Percentiles rank a stretch among this genome's conserved stretches.
Evolutionary conservation across 2,797 vertebrate genomes (phyloP).

Genomic region (Hemibagrus guttatus): DNA sequence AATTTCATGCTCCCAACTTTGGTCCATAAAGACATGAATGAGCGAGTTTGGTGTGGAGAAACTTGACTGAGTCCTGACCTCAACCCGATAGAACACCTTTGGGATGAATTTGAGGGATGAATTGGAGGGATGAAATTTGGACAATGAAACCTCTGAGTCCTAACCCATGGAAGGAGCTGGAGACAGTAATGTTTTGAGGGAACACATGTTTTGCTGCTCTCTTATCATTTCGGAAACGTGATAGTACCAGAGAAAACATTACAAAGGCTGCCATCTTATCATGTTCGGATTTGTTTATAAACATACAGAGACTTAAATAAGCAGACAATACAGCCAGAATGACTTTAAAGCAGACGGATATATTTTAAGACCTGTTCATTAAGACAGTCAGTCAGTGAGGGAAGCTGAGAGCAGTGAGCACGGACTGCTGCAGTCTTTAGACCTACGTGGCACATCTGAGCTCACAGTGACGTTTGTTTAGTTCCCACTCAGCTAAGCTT

Average conservation of each 20-base stretch:
- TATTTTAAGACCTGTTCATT: background rate
- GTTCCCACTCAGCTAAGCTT: conserved; percentile 9
- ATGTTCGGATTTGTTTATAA: background rate
- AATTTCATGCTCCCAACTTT: no score
- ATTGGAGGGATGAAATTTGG: no score
- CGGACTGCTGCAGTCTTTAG: conserved; percentile 51
- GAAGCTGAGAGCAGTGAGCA: no score
- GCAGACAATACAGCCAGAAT: background rate
- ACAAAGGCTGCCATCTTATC: conserved; percentile 4
- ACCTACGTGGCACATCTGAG: conserved; percentile 75
- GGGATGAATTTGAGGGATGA: no score
- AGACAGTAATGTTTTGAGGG: background rate
- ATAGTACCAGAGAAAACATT: background rate
- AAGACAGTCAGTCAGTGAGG: background rate
- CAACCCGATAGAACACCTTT: no score
- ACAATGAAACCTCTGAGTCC: no score
- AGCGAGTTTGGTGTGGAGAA: no score
- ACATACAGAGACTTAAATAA: background rate
- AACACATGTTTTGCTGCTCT: background rate
- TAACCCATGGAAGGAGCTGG: background rate
- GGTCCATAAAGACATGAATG: no score
- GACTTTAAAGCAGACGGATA: background rate
- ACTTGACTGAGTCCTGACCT: no score
- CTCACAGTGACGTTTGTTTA: conserved; percentile 53
- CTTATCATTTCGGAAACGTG: background rate